Evolutionary conservation across 2,113 vertebrate species (phyloP).

Genomic region (Phrynosoma platyrhinos): DNA sequence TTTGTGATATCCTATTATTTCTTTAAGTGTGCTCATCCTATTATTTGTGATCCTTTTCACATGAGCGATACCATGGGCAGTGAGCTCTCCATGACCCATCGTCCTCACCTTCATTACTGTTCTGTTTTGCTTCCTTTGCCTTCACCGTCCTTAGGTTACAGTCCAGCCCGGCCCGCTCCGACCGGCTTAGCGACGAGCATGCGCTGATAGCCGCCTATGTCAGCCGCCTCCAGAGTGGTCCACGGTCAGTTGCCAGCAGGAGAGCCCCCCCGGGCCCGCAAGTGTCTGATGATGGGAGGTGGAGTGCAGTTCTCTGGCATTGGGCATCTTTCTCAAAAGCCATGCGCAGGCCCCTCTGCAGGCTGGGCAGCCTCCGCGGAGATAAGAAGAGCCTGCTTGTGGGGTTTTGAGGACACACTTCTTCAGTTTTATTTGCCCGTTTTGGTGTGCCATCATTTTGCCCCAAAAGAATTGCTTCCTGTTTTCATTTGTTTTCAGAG

Average conservation of each 20-base stretch:
- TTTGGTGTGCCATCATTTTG: neutral
- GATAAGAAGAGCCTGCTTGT: neutral
- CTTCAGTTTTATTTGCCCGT: neutral
- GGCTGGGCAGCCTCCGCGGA: neutral
- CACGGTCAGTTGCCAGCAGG: conserved; percentile 76
- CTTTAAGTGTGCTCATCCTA: neutral
- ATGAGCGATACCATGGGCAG: neutral
- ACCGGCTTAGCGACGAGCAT: conserved; percentile 77
- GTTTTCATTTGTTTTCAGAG: too few species aligned
- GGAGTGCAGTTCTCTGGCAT: neutral
- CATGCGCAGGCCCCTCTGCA: neutral
- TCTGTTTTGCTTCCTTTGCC: conserved; percentile 73
- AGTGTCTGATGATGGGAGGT: too few species aligned
- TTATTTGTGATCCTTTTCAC: neutral
- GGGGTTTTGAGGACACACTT: too few species aligned
- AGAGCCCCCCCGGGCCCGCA: neutral
- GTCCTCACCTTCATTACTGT: conserved; percentile 51
- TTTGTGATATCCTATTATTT: neutral
- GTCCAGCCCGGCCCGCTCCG: conserved; percentile 53
- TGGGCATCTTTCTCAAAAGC: too few species aligned
- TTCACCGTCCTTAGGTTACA: conserved; percentile 70
- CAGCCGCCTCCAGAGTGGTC: conserved; percentile 73
- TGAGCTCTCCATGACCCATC: too few species aligned
- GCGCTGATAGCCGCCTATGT: conserved; percentile 79
- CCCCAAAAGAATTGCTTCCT: neutral